Percentiles rank a stretch among this genome's conserved stretches.
Evolutionary conservation across 2,888 invertebrate genomes (phyloP).

Genomic region (Campoplex nolae): DNA sequence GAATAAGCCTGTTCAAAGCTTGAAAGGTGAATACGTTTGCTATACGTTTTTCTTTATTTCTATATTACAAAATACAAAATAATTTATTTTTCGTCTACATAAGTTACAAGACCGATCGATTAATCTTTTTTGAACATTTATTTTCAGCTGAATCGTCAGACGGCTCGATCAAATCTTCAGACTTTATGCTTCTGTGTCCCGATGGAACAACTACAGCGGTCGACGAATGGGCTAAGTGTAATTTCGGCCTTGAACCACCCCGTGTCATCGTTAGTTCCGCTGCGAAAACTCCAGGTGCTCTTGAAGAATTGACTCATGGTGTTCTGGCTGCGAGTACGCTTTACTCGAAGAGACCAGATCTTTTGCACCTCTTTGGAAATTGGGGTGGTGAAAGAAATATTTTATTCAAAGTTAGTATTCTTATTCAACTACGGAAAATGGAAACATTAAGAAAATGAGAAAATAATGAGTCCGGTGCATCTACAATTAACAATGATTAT

Average conservation of each 20-base stretch:
- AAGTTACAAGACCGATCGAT: not conserved
- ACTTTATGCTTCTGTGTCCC: constrained; percentile 88
- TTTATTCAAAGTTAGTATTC: constrained; percentile 85
- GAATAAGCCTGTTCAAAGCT: not conserved
- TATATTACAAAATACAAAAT: not conserved
- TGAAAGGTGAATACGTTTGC: not conserved
- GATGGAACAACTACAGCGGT: constrained; percentile 87
- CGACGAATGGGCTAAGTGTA: constrained; percentile 86
- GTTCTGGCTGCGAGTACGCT: constrained; percentile 87
- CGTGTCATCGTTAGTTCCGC: constrained; percentile 85
- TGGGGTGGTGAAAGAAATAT: constrained; percentile 85
- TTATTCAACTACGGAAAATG: not conserved
- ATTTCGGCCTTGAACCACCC: constrained; percentile 88
- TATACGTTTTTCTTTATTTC: not conserved
- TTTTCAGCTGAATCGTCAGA: constrained; percentile 37
- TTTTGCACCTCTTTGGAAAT: constrained; percentile 89
- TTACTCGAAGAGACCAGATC: constrained; percentile 86
- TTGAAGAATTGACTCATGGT: constrained; percentile 89
- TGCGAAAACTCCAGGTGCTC: constrained; percentile 85
- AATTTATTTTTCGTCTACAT: not conserved
- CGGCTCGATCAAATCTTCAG: constrained; percentile 82
- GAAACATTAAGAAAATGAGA: not conserved
- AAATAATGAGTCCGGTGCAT: not conserved
- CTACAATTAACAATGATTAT: not conserved
- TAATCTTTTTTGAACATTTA: not conserved